Conservation (phyloP, 2,797 vertebrate species). For the Alosa sapidissima region DNA sequence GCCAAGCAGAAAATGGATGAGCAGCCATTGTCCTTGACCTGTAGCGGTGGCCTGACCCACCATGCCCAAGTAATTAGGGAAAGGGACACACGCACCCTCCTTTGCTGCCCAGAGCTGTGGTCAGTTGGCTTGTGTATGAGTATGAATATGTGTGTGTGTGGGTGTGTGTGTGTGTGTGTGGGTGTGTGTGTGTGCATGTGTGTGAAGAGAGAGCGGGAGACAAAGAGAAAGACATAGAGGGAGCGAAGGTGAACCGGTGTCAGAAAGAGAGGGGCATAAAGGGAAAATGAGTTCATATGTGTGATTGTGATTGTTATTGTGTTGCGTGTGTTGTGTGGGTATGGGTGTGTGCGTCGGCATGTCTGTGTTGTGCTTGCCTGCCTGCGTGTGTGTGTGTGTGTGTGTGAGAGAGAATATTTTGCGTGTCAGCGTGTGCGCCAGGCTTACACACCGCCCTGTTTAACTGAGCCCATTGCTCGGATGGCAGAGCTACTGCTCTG, state of each 20-base stretch:
- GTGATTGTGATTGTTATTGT: neutral
- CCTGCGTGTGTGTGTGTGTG: neutral
- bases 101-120: neutral
- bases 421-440: neutral
- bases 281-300: neutral
- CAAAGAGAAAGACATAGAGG: neutral
- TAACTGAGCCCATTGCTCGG: constrained; percentile 70
- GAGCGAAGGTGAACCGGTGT: neutral
- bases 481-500: constrained; percentile 70
- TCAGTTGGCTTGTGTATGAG: constrained; percentile 17
- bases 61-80: constrained; percentile 27
- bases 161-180: constrained; percentile 19
- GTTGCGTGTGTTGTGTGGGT: constrained; percentile 1
- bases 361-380: too few species aligned
- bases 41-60: constrained; percentile 34
- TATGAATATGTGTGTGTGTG: neutral
- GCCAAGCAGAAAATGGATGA: constrained; percentile 12
- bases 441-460: constrained; percentile 61
- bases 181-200: constrained; percentile 35
- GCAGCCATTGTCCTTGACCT: constrained; percentile 2
- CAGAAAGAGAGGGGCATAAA: neutral
- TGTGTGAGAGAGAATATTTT: neutral
- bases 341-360: neutral
- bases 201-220: neutral
- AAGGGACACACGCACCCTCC: neutral